These are phyloP conservation scores for Nymphalis polychloros DNA, from an alignment of 2,888 invertebrate genomes.

Conservation along the genomic window DNA sequence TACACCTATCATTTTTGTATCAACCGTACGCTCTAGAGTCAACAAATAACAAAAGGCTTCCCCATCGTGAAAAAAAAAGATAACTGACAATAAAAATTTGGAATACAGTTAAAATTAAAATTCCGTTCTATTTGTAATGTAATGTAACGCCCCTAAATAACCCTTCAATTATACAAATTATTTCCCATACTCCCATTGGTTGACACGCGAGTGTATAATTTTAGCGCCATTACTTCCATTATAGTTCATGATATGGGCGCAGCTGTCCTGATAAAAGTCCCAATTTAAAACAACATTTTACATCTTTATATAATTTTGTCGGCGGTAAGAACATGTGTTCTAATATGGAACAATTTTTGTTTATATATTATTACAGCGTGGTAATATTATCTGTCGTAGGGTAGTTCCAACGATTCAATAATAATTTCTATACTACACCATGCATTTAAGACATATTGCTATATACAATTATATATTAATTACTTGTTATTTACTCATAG, in stretches of 20 bases:
- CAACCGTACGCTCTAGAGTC: too few relatives aligned
- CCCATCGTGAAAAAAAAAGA: too few relatives aligned
- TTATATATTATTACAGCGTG: too few relatives aligned
- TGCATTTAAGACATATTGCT: too few relatives aligned
- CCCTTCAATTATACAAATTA: conserved; percentile 10
- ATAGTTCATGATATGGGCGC: conserved; percentile 12
- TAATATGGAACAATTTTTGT: not conserved
- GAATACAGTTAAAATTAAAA: not conserved
- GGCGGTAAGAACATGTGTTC: not conserved
- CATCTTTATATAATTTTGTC: not conserved
- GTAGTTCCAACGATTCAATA: too few relatives aligned
- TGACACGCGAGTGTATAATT: conserved; percentile 15
- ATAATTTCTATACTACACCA: too few relatives aligned
- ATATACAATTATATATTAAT: too few relatives aligned
- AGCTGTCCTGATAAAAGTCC: conserved; percentile 18
- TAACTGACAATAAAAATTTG: too few relatives aligned
- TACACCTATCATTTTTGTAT: too few relatives aligned
- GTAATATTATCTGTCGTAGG: too few relatives aligned
- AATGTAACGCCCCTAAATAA: not conserved
- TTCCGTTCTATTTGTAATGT: not conserved
- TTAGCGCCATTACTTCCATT: conserved; percentile 6
- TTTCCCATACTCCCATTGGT: not conserved
- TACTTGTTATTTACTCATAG: too few relatives aligned
- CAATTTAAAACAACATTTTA: conserved; percentile 13
- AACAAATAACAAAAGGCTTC: too few relatives aligned